These are phyloP conservation scores for Drosophila serrata DNA, from an alignment of 1,140 invertebrate genomes.

Conservation along the genomic window DNA sequence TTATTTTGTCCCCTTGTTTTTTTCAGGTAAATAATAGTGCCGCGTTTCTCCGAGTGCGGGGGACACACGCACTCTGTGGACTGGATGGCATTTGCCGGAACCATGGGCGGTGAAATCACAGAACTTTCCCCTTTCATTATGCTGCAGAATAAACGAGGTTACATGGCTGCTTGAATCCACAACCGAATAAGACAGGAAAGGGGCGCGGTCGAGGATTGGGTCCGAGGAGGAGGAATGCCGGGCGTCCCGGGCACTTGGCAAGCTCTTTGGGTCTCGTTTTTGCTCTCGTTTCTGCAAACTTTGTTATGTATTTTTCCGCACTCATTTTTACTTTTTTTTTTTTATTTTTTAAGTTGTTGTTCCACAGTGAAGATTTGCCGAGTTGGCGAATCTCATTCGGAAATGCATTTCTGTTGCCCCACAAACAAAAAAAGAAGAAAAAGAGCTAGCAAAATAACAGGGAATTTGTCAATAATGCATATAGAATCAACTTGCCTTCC, in stretches of 20 bases:
- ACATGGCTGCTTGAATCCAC: conserved; percentile 64
- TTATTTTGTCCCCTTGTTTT: not conserved
- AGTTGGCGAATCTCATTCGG: conserved; percentile 59
- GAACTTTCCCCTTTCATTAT: conserved; percentile 67
- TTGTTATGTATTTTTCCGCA: conserved; percentile 53
- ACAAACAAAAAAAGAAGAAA: conserved; percentile 18
- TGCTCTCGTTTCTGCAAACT: conserved; percentile 47
- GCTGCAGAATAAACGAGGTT: conserved; percentile 74
- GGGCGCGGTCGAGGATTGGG: conserved; percentile 9
- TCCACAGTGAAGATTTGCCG: conserved; percentile 46
- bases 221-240: conserved; percentile 2
- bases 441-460: conserved; percentile 10
- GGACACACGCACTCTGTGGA: conserved; percentile 15
- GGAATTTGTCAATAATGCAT: conserved; percentile 40
- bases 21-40: conserved; percentile 1
- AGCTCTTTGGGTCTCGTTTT: conserved; percentile 51
- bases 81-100: conserved; percentile 56
- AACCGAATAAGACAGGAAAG: conserved; percentile 69
- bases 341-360: conserved; percentile 35
- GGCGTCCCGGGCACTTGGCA: conserved; percentile 40
- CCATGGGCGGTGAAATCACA: conserved; percentile 62
- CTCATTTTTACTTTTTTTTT: conserved; percentile 45
- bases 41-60: conserved; percentile 9
- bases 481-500: conserved; percentile 24
- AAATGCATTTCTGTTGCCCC: conserved; percentile 45